phyloP scores from a whole-genome alignment of 2,113 vertebrate genomes.

The Nettapus auritus region DNA sequence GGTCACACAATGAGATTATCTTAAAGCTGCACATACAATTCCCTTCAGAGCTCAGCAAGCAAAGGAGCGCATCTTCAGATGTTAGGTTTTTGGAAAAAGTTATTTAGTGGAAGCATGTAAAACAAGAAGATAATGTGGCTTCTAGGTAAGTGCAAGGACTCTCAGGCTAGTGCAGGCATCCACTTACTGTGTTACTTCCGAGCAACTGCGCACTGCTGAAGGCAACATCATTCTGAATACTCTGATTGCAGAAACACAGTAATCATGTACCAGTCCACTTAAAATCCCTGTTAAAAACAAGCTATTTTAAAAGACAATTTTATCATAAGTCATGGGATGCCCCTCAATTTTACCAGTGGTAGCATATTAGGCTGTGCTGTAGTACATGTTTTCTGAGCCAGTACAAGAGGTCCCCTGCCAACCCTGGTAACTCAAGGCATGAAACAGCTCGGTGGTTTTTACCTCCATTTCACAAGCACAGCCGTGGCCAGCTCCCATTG shows the following conservation, averaged over 20 bases:
- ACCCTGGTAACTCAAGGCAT: background rate
- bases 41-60: background rate
- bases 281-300: background rate
- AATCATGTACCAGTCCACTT: background rate
- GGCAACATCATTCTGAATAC: background rate
- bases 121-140: accelerated
- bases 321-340: background rate
- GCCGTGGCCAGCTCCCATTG: background rate
- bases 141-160: background rate
- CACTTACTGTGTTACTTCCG: accelerated
- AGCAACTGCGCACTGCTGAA: background rate
- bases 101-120: background rate
- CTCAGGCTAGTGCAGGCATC: background rate
- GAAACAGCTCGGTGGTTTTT: background rate
- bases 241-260: background rate
- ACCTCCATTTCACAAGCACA: accelerated
- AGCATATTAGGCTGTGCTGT: background rate
- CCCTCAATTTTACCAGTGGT: background rate
- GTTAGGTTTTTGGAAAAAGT: background rate
- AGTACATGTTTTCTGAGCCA: background rate
- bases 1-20: background rate
- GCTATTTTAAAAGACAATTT: too few species aligned
- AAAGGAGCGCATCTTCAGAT: background rate
- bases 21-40: background rate
- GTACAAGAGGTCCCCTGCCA: background rate